phyloP scores from a whole-genome alignment of 2,888 invertebrate species.

The Spodoptera exigua region DNA sequence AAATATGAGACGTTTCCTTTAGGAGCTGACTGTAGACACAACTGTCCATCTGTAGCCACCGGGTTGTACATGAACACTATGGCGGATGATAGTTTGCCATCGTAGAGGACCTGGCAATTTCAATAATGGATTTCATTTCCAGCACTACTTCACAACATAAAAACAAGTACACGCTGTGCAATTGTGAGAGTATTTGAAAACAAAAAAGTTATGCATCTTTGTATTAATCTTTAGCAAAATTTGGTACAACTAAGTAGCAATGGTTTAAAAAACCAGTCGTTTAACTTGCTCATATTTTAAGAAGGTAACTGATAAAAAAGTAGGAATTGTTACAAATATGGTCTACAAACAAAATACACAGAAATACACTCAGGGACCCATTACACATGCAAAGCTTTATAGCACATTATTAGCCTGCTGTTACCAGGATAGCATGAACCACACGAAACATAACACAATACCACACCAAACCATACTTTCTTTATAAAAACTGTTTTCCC shows the following conservation, averaged over 20 bases:
- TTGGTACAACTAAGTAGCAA: no score
- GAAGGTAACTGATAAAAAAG: neutral
- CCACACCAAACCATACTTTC: constrained; percentile 28
- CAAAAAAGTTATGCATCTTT: no score
- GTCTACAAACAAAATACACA: constrained; percentile 4
- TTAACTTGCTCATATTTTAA: neutral
- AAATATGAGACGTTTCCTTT: constrained; percentile 99
- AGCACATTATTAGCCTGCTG: constrained; percentile 28
- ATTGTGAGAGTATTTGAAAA: constrained; percentile 6
- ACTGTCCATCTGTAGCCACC: constrained; percentile 99
- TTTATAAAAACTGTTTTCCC: constrained; percentile 36
- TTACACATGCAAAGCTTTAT: constrained; percentile 52
- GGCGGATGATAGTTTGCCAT: constrained; percentile 98
- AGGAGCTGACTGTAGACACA: constrained; percentile 99
- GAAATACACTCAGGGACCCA: constrained; percentile 7
- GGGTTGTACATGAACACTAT: constrained; percentile 99
- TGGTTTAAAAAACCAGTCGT: no score
- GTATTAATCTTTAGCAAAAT: constrained; percentile 6
- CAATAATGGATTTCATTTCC: constrained; percentile 2
- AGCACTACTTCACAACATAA: no score
- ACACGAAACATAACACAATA: constrained; percentile 22
- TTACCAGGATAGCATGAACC: constrained; percentile 41
- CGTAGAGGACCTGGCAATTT: constrained; percentile 95
- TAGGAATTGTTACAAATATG: constrained; percentile 6
- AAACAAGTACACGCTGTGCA: constrained; percentile 38